Conservation (phyloP, 2,888 invertebrate species). For the Phania funesta region DNA sequence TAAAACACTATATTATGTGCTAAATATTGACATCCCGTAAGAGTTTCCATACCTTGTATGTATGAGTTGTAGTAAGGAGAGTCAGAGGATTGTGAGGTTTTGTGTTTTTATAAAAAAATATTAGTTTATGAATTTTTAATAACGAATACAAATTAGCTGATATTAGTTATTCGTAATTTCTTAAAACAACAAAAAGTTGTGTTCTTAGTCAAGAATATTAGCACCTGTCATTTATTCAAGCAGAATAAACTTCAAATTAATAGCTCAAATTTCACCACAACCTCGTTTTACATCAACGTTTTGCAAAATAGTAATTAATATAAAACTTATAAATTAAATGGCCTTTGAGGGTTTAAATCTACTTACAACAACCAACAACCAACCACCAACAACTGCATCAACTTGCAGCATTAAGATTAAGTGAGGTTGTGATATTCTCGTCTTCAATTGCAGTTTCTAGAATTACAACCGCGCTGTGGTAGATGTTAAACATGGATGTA, state of each 20-base stretch:
- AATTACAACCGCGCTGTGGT: slow-evolving; percentile 41
- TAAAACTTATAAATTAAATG: background rate
- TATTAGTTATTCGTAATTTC: background rate
- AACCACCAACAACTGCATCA: slow-evolving; percentile 32
- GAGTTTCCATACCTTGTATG: background rate
- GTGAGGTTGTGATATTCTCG: slow-evolving; percentile 10
- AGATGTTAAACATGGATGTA: background rate
- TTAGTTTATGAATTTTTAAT: background rate
- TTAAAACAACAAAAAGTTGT: background rate
- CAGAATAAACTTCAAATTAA: background rate
- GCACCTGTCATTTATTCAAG: background rate
- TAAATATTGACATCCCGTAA: background rate
- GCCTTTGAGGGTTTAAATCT: slow-evolving; percentile 25
- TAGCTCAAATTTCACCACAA: slow-evolving; percentile 3
- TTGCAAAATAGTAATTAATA: slow-evolving; percentile 1
- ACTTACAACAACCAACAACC: slow-evolving; percentile 4
- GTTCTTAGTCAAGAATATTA: background rate
- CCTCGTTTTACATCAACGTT: background rate
- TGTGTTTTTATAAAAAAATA: background rate
- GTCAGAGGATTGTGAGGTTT: background rate
- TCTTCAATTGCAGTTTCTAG: slow-evolving; percentile 10
- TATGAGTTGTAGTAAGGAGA: background rate
- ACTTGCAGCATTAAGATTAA: background rate
- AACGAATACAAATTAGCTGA: background rate
- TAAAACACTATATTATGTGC: background rate